Conservation (phyloP, 2,888 invertebrate genomes). For the Leptinotarsa juncta region DNA sequence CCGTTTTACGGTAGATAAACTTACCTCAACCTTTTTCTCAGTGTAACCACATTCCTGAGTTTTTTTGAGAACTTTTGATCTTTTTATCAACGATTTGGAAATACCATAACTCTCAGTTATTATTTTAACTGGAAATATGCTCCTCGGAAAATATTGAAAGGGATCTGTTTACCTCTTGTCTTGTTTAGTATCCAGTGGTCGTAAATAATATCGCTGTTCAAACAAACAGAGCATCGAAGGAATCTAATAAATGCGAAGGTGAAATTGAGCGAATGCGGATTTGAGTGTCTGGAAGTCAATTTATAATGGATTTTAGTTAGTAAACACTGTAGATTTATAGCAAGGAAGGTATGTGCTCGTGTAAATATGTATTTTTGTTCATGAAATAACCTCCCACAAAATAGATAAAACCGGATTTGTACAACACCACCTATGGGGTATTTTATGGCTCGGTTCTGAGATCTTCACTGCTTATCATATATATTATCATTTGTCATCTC, state of each 20-base stretch:
- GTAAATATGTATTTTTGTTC: neutral
- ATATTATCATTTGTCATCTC: too few species aligned
- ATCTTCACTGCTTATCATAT: too few species aligned
- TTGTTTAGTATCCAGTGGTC: neutral
- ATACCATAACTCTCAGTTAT: neutral
- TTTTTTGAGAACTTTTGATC: too few species aligned
- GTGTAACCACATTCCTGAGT: too few species aligned
- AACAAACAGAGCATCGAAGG: constrained; percentile 5
- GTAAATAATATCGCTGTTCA: constrained; percentile 2
- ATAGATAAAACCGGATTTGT: too few species aligned
- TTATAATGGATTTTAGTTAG: neutral
- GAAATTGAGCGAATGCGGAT: constrained; percentile 2
- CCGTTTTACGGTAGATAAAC: too few species aligned
- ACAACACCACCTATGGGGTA: too few species aligned
- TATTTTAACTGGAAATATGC: neutral
- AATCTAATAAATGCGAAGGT: constrained; percentile 1
- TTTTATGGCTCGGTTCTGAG: too few species aligned
- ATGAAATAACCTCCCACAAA: too few species aligned
- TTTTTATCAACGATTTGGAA: neutral
- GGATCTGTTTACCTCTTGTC: neutral
- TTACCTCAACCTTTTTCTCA: too few species aligned
- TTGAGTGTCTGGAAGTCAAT: neutral
- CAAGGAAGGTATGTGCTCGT: constrained; percentile 5
- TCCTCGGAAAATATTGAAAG: neutral
- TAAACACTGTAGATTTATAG: constrained; percentile 11